Base-by-base conservation (phyloP, 2,797 vertebrate genomes). In the Sebastiscus albofasciatus region DNA sequence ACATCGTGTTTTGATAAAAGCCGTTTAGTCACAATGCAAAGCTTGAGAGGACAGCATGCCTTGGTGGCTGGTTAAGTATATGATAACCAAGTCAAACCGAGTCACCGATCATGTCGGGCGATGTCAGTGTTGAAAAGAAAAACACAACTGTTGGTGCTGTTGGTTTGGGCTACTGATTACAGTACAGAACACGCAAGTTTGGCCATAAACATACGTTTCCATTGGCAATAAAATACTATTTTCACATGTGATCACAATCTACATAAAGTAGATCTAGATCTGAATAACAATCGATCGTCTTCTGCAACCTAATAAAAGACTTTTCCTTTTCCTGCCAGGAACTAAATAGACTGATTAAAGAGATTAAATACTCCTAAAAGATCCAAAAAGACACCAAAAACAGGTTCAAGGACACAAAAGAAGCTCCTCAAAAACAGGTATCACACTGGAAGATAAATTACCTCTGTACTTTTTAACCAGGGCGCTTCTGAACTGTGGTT, bases 1-100 rank as follows among this genome's bases (percentile, higher is more conserved):
- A 70, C 66, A 82, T 89, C 39, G 34, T 46, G 69, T 80, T 72
- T 72, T 62, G 59, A 83, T 86, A 74, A 84, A 90, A 82, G 36
- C 79, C 66, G 36, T 62, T 87, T 8, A 72, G 65, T 79, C 46
- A 27, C 24, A 31, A 52, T 14, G 49, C 31, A 34, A 54, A 74
- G 55, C 31, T 36, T 20, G 33, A 86, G 66, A 75, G 60, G 20
- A 34, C 62, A 74, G 29, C 18, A 46, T 49, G 75, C 54, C 72
- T 55, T 22, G 24, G 55, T 71, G 56, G 73, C 65, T 62, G 49
- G 6, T 58, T 70, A 42, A 42, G 39, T 42, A 66, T 18, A 55
- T 72, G 69, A 56, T 46, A 71, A 54, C 26, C 71, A 62, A 52
- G 27, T 33, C 27, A 24, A 68, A 54, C 20, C 20, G 3, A 55